phyloP scores from a whole-genome alignment of 2,113 vertebrate genomes.

The Alexandromys fortis region DNA sequence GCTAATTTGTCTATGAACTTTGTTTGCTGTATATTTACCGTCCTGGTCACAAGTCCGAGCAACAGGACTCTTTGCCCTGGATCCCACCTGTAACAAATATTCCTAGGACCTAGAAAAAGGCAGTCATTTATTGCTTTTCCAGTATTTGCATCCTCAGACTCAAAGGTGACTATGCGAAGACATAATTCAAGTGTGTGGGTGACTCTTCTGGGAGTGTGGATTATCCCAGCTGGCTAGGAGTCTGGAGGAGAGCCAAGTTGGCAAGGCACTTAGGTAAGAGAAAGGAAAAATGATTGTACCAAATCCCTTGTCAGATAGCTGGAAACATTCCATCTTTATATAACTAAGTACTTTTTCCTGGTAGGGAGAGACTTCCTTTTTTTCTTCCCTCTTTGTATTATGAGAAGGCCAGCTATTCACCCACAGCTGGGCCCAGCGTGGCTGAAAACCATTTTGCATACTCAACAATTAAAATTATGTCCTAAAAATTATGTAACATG shows the following conservation, averaged over 20 bases:
- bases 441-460: neutral
- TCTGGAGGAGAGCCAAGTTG: neutral
- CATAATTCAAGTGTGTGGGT: neutral
- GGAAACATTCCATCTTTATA: neutral
- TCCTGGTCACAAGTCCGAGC: neutral
- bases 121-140: neutral
- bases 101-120: neutral
- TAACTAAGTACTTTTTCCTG: constrained; percentile 29
- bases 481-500: neutral
- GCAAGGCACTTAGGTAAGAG: neutral
- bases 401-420: neutral
- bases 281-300: neutral
- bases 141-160: neutral
- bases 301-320: constrained; percentile 27
- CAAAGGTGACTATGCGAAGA: neutral
- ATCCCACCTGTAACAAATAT: neutral
- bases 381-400: neutral
- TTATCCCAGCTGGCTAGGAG: neutral
- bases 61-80: neutral
- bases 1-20: neutral
- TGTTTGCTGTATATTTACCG: neutral
- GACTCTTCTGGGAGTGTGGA: neutral
- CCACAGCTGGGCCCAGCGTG: neutral
- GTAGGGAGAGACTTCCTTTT: neutral
- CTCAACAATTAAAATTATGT: neutral